Base-by-base conservation (phyloP, 2,797 vertebrate species). In the Argentina silus region DNA sequence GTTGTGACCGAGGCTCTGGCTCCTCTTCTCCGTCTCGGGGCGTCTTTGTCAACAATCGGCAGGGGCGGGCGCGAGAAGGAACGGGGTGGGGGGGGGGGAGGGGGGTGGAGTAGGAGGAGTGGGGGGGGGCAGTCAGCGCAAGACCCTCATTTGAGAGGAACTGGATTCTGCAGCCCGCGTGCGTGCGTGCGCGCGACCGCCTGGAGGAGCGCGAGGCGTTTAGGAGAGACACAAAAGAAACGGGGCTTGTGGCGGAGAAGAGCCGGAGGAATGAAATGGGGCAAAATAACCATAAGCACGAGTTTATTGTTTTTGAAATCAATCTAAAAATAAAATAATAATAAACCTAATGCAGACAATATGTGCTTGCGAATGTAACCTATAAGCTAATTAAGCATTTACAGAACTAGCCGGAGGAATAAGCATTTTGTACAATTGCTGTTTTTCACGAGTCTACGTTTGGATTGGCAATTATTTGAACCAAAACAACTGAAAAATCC, bases 41-140 rank as follows among this genome's bases (percentile, higher is more conserved):
- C 82, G 90, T 92, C 94, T 95, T 95, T 94, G 94, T 95, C 93
- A 93, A 93, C 91, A 92, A 89, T 90, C 87, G 84, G 83, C 80
- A 90, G 86, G 86, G 88, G 85, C 83, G 86, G 87, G 87, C 77
- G 68, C 27, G 80, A 87, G 86, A 56, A 85, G 87, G 73, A 88
- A 69, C 90, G 92, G 87, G 51, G 83, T 79, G 83, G 88, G 79
- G 73, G 87, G 83, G 48, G 11, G 42, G 45, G 63, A 44, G 15
- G 86, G 83, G 80, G 76, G 21, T 80, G 86, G n/a, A n/a, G n/a
- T n/a, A n/a, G 51, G 83, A 80, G 83, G 88, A 79, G 73, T 87
- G 84, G 47, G 11, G 45, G 45, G 63, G 48, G 15, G 86, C 83
- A 79, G 76, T 81, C 83, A 77, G 76, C 71, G 78, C 85, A 82